phyloP scores from a whole-genome alignment of 2,113 vertebrate species.

The Labeo catla region DNA sequence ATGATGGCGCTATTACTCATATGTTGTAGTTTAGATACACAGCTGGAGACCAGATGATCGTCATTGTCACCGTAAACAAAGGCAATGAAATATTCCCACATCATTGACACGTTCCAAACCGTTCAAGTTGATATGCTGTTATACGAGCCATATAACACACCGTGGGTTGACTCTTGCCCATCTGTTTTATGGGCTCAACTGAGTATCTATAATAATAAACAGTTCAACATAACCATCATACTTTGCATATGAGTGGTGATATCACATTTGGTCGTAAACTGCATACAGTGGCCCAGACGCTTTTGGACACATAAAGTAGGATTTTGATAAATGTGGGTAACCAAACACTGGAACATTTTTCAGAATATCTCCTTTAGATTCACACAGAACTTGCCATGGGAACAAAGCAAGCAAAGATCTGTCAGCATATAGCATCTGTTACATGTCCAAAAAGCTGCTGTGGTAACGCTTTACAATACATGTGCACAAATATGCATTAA shows the following conservation, averaged over 20 bases:
- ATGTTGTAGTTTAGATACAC: slow-evolving; percentile 43
- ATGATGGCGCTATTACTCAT: slow-evolving; percentile 50
- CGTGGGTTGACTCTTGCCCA: slow-evolving; percentile 42
- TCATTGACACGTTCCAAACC: slow-evolving; percentile 46
- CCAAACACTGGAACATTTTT: background rate
- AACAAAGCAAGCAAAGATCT: slow-evolving; percentile 47
- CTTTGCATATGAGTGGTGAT: background rate
- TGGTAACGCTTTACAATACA: too few species aligned
- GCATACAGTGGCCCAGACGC: background rate
- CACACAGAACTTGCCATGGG: background rate
- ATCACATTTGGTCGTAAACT: background rate
- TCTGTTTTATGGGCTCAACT: slow-evolving; percentile 39
- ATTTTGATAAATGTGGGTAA: background rate
- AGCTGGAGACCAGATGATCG: slow-evolving; percentile 52
- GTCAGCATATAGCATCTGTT: slow-evolving; percentile 48
- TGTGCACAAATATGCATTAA: too few species aligned
- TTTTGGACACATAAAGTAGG: background rate
- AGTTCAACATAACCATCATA: background rate
- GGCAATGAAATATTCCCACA: slow-evolving; percentile 37
- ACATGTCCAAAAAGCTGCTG: slow-evolving; percentile 24
- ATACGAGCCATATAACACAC: slow-evolving; percentile 31
- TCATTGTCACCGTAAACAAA: slow-evolving; percentile 45
- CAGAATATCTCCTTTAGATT: background rate
- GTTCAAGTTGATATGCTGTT: slow-evolving; percentile 26
- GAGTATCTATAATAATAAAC: background rate